Evolutionary conservation across 2,888 invertebrate species (phyloP), one percentile per base, ranked within the genome.

Genomic region (Leptinotarsa tumamoca): DNA sequence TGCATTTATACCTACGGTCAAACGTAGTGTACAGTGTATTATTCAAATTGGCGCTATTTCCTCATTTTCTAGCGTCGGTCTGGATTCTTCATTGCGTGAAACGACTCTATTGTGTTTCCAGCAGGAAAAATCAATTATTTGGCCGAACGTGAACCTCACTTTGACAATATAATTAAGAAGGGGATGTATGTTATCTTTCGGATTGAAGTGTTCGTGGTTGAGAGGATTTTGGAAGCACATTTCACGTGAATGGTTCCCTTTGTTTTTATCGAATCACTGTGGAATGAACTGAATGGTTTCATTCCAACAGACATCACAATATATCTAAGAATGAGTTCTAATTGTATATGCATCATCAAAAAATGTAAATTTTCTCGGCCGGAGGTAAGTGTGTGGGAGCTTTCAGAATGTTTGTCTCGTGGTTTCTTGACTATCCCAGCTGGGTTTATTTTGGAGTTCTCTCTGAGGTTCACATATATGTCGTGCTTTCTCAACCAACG

Each of bases 61-160:
- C 73, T 73, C 66, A 54, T 73, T 73, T 73, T 61, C 61, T 49
- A 68, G 51, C 27, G 56, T 51, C 66, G 66, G 68, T 43, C 66
- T 43, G 69, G 21, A 63, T 17, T 58, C 73, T 73, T 43, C 72
- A 74, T 67, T 72, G 69, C 74, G 78, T 78, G 78, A 78, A 78
- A 78, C 75, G 63, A 73, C 73, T 71, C 72, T 71, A 77, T 79
- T 79, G 78, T 79, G 75, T 78, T 75, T 73, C 71, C 23, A 67
- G 71, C 75, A 79, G 76, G 76, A 79, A 77, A 78, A 79, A 79
- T 79, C 78, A 77, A 79, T 79, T 79, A 77, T 79, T 77, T 77
- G 72, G 75, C 68, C 73, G 67, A 79, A 79, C 71, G 63, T 74
- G 27, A 61, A 72, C 72, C 68, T 68, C 66, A 68, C 70, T 79